Conservation (phyloP, 2,113 vertebrate species). For the Nipponia nippon region DNA sequence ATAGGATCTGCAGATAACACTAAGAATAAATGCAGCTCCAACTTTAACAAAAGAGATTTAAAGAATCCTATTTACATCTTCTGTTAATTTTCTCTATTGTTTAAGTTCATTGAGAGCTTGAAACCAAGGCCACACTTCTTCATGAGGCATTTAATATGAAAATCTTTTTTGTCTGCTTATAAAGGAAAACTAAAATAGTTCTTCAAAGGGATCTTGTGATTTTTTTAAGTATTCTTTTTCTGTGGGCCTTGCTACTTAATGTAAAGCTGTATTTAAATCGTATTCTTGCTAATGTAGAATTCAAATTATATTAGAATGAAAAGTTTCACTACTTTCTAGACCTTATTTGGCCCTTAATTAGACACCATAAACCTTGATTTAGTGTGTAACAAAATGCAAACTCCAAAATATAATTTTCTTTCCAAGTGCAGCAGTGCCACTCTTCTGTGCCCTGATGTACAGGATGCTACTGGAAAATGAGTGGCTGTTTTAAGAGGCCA, state of each 20-base stretch:
- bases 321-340: neutral
- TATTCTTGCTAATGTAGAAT: neutral
- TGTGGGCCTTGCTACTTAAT: neutral
- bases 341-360: neutral
- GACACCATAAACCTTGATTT: neutral
- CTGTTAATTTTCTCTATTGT: slow-evolving; percentile 25
- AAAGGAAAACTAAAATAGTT: neutral
- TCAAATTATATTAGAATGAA: neutral
- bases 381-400: neutral
- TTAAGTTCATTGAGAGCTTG: slow-evolving; percentile 12
- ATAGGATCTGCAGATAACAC: neutral
- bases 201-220: neutral
- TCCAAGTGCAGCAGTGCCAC: neutral
- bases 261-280: neutral
- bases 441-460: neutral
- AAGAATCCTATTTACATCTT: neutral
- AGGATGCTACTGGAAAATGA: neutral
- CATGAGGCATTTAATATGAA: neutral
- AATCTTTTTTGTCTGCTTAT: neutral
- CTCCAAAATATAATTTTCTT: neutral
- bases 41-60: neutral
- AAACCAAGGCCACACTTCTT: neutral
- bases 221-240: slow-evolving; percentile 3
- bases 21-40: neutral
- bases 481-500: neutral